Evolutionary conservation across 2,888 invertebrate genomes (phyloP), one percentile per base, ranked within the genome.

Genomic region (Aphidoletes aphidimyza): DNA sequence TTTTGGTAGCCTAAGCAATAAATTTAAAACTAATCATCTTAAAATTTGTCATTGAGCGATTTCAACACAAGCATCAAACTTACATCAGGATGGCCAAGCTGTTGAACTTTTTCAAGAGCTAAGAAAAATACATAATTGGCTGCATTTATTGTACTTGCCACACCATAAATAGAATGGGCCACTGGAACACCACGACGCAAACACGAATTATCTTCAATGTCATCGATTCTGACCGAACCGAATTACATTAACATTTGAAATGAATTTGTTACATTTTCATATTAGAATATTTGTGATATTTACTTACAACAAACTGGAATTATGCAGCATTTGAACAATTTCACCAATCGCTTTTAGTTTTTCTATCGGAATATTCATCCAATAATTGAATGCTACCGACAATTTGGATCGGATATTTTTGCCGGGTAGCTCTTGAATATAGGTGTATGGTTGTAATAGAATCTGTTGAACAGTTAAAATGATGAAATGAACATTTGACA

Each of bases 121-220:
- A 98, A 93, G 89, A 98, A 97, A 89, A 97, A 93, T 14, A 95
- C 95, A 91, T 98, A 98, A 91, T 98, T 98, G 39, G 98, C 98
- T 1, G 97, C 95, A 91, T 98, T 98, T 87, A 99, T 97, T 39
- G 99, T 98, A 88, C 96, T 96, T 11, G 98, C 95, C 85, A 97
- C 93, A 69, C 99, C 99, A 90, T 96, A 99, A 88, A 99, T 98
- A 85, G 96, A 95, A 92, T 99, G 98, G 8, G 99, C 98, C 37
- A 98, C 98, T 22, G 98, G 97, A 87, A 97, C 95, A 45, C 97
- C 97, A 88, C 97, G 93, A 86, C 97, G 93, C 85, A 99, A 92
- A 88, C 96, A 96, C 26, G 98, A 98, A 91, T 95, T 97, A 91
- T 99, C 98, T 92, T 99, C 97, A 89, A 99, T 98, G 90, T 99